Conservation (phyloP, 2,888 invertebrate genomes). For the Blastobasis lacticolella region DNA sequence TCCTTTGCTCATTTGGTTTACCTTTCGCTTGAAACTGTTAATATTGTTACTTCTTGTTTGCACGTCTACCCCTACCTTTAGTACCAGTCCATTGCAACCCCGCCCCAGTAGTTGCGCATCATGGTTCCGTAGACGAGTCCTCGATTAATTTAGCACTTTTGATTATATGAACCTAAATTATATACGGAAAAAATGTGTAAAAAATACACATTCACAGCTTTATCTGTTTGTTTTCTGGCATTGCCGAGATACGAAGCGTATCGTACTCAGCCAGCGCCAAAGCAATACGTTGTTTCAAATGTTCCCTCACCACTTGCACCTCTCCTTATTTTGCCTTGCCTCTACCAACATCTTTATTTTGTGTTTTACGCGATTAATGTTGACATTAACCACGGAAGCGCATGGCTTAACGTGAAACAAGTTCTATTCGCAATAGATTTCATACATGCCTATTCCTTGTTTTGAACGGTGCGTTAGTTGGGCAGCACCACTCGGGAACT, state of each 20-base stretch:
- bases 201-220: slow-evolving; percentile 54
- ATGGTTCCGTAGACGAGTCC: slow-evolving; percentile 31
- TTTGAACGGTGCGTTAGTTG: slow-evolving; percentile 48
- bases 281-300: slow-evolving; percentile 30
- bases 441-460: slow-evolving; percentile 33
- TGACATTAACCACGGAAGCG: slow-evolving; percentile 59
- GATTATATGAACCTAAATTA: slow-evolving; percentile 24
- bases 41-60: slow-evolving; percentile 27
- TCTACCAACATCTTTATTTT: slow-evolving; percentile 43
- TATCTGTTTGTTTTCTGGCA: slow-evolving; percentile 75
- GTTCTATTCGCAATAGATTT: slow-evolving; percentile 29
- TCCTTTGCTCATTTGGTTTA: slow-evolving; percentile 41
- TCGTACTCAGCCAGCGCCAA: slow-evolving; percentile 34
- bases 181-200: slow-evolving; percentile 26
- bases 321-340: slow-evolving; percentile 62
- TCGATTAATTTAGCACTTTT: slow-evolving; percentile 35
- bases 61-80: slow-evolving; percentile 29
- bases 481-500: slow-evolving; percentile 69
- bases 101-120: slow-evolving; percentile 6
- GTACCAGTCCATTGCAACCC: slow-evolving; percentile 11
- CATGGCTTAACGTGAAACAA: slow-evolving; percentile 52
- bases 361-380: slow-evolving; percentile 35
- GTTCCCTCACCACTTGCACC: slow-evolving; percentile 51
- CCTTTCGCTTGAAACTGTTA: slow-evolving; percentile 42
- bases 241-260: slow-evolving; percentile 57